Evolutionary conservation across 2,888 invertebrate genomes (phyloP).

Genomic region (Dorcus parallelipipedus): DNA sequence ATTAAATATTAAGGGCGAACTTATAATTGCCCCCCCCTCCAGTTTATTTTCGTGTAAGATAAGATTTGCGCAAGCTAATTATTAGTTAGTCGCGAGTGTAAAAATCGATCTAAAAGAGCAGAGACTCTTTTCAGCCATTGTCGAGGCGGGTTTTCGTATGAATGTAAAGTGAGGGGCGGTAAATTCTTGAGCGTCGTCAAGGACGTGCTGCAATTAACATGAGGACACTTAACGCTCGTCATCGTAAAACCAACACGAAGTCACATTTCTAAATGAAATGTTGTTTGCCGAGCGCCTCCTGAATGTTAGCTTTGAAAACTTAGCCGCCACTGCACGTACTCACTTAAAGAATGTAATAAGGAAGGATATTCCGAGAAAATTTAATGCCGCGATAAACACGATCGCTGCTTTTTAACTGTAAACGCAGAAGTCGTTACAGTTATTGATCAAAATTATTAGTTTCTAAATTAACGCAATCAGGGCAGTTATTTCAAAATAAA

Average conservation of each 20-base stretch:
- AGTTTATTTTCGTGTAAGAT: background rate
- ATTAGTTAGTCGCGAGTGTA: too few species aligned
- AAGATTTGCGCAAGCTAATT: background rate
- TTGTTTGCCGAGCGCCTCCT: background rate
- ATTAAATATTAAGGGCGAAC: too few species aligned
- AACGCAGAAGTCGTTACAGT: too few species aligned
- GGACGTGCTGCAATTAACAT: constrained; percentile 34
- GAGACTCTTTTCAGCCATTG: too few species aligned
- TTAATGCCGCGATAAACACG: too few species aligned
- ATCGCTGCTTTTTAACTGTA: too few species aligned
- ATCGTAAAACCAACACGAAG: constrained; percentile 31
- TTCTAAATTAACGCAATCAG: too few species aligned
- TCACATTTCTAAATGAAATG: constrained; percentile 23
- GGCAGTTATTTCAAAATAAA: too few species aligned
- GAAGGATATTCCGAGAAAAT: too few species aligned
- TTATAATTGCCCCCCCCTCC: too few species aligned
- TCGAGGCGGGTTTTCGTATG: constrained; percentile 8
- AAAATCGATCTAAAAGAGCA: too few species aligned
- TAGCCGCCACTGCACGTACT: background rate
- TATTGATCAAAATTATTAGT: too few species aligned
- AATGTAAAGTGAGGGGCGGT: constrained; percentile 13
- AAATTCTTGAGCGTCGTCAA: constrained; percentile 25
- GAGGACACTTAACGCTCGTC: constrained; percentile 32
- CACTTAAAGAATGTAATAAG: background rate
- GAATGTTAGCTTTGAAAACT: constrained; percentile 3